Percentiles rank a stretch among this genome's conserved stretches.
These are phyloP conservation scores for Hemiprocne comata DNA, from an alignment of 2,113 vertebrate genomes.

Conservation along the genomic window DNA sequence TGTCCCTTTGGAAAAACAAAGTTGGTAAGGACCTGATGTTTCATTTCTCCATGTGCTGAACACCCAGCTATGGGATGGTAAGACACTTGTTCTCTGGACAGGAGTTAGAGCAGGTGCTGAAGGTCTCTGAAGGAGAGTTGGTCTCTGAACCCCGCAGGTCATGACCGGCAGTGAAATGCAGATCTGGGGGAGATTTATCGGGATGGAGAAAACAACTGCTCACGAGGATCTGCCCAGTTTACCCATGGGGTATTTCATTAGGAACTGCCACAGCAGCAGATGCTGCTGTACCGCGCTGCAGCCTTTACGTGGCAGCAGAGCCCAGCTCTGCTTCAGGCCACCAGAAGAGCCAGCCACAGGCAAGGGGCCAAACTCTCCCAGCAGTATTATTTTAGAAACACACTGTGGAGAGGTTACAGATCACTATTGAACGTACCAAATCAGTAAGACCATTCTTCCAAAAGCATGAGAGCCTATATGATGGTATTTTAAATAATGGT, in stretches of 20 bases:
- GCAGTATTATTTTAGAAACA: accelerated
- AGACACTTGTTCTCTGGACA: neutral
- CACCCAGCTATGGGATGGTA: neutral
- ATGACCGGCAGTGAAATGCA: neutral
- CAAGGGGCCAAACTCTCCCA: neutral
- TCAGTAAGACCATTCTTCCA: neutral
- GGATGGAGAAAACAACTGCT: neutral
- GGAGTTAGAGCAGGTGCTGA: neutral
- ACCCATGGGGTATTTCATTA: neutral
- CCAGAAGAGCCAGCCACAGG: neutral
- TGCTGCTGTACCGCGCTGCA: neutral
- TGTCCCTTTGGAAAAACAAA: neutral
- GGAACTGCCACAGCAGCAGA: neutral
- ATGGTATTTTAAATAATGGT: neutral
- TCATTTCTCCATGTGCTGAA: neutral
- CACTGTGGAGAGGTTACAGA: neutral
- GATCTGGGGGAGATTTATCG: neutral
- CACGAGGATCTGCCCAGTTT: neutral
- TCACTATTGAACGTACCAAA: neutral
- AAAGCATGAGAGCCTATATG: neutral
- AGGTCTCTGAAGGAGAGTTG: neutral
- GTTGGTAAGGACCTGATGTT: neutral
- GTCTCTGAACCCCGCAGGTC: neutral
- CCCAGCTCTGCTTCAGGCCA: neutral
- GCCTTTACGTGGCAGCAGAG: constrained; percentile 51